Base-by-base conservation (phyloP, 2,797 vertebrate species). In the Setipinna tenuifilis region DNA sequence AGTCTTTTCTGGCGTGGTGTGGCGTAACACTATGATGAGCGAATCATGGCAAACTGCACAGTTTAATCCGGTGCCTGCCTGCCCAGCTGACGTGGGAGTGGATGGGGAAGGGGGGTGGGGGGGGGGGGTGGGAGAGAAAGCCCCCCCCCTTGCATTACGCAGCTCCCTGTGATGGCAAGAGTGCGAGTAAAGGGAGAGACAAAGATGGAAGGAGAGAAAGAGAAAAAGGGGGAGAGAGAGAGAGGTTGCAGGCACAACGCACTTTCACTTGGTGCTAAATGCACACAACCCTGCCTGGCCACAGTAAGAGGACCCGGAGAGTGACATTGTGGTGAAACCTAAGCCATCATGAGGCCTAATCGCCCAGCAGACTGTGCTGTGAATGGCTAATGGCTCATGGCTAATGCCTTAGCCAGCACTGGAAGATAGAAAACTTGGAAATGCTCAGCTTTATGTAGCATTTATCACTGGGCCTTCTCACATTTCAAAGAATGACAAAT, bases 241-340 rank as follows among this genome's bases (percentile, higher is more conserved):
- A n/a, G 28, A 41, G 28, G 10, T n/a, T 44, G 59, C 12, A 62
- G 57, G 28, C 58, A 61, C 31, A 83, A 41, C 23, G 41, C 83
- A 75, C 28, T 75, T 75, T 75, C 68, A 75, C 28, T 41, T 75
- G 28, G 31, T 81, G 23, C 48, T 23, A 48, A 46, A 84, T 75
- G 48, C 35, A 35, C 35, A 35, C 14, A 41, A 82, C n/a, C 50
- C 75, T 83, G 83, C 83, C 48, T 85, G 83, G 84, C 65, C 86
- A 85, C 81, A 75, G 50, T 83, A 80, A 57, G 61, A 83, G 61
- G 65, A 87, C 86, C 83, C 41, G 23, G 3, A n/a, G 58, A 25
- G 68, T 0, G 28, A 2, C 23, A 14, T 12, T 10, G 23, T 6
- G 25, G 9, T 0, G 65, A 28, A 71, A 35, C 68, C 17, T 17